These are phyloP conservation scores for Scaptodrosophila latifasciaeformis DNA, from an alignment of 2,888 invertebrate genomes.

Conservation along the genomic window DNA sequence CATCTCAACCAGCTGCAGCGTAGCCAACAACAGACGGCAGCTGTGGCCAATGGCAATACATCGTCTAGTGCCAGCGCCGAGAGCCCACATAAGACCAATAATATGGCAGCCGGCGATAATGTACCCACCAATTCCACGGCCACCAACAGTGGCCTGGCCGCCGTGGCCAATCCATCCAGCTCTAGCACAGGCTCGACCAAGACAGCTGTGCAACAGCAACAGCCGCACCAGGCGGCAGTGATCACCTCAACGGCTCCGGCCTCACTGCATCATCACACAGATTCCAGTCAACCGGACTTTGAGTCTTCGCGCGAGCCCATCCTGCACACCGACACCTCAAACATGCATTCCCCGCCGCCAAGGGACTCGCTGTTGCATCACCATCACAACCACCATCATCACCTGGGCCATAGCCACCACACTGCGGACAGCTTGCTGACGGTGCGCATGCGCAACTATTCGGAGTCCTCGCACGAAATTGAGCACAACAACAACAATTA, in stretches of 20 bases:
- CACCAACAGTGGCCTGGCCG: constrained; percentile 16
- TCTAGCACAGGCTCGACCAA: constrained; percentile 49
- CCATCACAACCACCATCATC: constrained; percentile 46
- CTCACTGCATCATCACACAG: constrained; percentile 71
- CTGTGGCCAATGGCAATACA: constrained; percentile 36
- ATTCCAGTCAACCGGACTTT: constrained; percentile 74
- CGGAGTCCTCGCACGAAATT: constrained; percentile 75
- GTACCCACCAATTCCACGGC: constrained; percentile 38
- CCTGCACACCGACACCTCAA: constrained; percentile 72
- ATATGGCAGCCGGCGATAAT: constrained; percentile 9
- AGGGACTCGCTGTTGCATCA: constrained; percentile 58
- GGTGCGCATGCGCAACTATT: constrained; percentile 73
- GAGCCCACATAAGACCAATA: constrained; percentile 14
- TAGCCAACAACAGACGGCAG: constrained; percentile 36
- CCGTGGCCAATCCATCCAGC: constrained; percentile 8
- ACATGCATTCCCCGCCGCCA: constrained; percentile 71
- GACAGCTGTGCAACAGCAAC: constrained; percentile 55
- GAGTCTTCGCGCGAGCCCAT: constrained; percentile 72
- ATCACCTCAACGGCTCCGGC: constrained; percentile 73
- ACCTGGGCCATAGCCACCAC: constrained; percentile 56
- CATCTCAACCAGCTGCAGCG: constrained; percentile 71
- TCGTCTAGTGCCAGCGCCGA: constrained; percentile 35
- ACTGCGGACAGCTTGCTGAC: constrained; percentile 67
- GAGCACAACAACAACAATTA: constrained; percentile 79
- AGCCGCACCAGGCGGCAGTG: constrained; percentile 74